Conservation (phyloP, 2,888 invertebrate genomes). For the Timema cristinae region DNA sequence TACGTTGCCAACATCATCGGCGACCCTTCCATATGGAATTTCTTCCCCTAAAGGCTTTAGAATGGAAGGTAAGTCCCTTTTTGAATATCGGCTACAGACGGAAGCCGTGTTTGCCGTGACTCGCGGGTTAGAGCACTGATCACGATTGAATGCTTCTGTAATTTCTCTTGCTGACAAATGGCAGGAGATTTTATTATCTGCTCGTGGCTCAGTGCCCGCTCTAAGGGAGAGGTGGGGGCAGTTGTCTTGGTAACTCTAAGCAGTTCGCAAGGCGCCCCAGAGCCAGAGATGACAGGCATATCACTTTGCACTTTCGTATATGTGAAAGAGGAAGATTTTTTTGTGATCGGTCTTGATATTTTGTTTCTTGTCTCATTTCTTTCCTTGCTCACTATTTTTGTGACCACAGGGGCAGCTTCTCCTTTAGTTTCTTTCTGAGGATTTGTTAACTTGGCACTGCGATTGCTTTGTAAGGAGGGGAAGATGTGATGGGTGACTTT, state of each 20-base stretch:
- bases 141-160: constrained; percentile 2
- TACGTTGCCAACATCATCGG: constrained; percentile 53
- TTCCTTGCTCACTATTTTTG: constrained; percentile 33
- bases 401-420: constrained; percentile 47
- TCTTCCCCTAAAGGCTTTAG: constrained; percentile 48
- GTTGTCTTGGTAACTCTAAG: no score
- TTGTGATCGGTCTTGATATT: background rate
- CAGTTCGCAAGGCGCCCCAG: background rate
- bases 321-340: no score
- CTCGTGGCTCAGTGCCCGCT: constrained; percentile 7
- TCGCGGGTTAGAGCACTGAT: constrained; percentile 17
- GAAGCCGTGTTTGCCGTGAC: background rate
- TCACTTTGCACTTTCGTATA: background rate
- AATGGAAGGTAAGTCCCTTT: constrained; percentile 53
- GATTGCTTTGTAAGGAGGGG: constrained; percentile 32
- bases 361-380: background rate
- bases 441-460: constrained; percentile 39
- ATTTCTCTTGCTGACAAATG: constrained; percentile 14
- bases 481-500: constrained; percentile 37
- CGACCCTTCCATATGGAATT: constrained; percentile 65
- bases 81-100: constrained; percentile 47
- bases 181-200: background rate
- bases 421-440: constrained; percentile 45
- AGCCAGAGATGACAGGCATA: background rate
- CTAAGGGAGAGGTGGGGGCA: background rate